Percentiles rank a stretch among this genome's conserved stretches.
These are phyloP conservation scores for Podocnemis expansa DNA, from an alignment of 2,113 vertebrate species.

Conservation along the genomic window DNA sequence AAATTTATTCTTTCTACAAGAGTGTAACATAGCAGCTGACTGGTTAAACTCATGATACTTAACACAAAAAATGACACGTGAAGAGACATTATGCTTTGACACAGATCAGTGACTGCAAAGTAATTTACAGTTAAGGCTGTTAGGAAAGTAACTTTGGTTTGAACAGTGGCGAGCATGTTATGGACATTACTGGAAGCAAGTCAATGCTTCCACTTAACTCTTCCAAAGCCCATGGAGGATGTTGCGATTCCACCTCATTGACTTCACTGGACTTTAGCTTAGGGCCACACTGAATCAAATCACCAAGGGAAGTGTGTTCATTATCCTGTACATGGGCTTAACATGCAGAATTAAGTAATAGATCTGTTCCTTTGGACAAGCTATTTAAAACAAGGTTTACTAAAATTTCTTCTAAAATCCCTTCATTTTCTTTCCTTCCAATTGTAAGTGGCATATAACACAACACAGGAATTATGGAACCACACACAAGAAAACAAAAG, in stretches of 20 bases:
- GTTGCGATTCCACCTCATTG: not conserved
- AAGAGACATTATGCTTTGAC: not conserved
- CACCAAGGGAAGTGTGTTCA: not conserved
- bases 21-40: not conserved
- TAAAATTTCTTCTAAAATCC: constrained; percentile 6
- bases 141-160: not conserved
- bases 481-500: not conserved
- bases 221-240: not conserved
- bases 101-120: constrained; percentile 29
- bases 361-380: not conserved
- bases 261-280: not conserved
- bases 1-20: not conserved
- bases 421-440: not conserved
- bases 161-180: not conserved
- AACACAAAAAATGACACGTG: constrained; percentile 10
- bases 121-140: constrained; percentile 1
- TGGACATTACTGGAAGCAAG: not conserved
- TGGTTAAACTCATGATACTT: constrained; percentile 7
- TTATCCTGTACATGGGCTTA: not conserved
- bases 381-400: not conserved
- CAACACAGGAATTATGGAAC: not conserved
- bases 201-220: not conserved
- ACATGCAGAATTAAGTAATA: not conserved
- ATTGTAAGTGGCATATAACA: not conserved
- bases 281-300: not conserved